These are phyloP conservation scores for Drosophila leontia DNA, from an alignment of 1,140 invertebrate species.

Conservation along the genomic window DNA sequence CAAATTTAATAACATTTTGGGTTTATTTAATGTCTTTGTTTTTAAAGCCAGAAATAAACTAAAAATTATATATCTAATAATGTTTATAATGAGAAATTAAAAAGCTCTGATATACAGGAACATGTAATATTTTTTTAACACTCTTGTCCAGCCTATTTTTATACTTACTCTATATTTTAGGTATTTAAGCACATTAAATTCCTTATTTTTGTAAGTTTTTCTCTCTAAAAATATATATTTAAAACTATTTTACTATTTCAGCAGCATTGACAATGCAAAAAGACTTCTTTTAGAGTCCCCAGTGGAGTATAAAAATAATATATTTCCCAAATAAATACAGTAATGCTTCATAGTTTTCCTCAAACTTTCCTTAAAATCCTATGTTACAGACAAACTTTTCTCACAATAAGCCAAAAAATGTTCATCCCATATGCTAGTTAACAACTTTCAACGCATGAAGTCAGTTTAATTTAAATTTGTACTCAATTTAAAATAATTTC, in stretches of 20 bases:
- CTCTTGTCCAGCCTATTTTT: no score
- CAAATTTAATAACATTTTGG: background rate
- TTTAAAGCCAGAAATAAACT: no score
- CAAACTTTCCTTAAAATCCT: background rate
- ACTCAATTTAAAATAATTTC: constrained; percentile 43
- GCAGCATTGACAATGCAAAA: background rate
- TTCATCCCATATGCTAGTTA: background rate
- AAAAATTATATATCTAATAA: no score
- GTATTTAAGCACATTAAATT: background rate
- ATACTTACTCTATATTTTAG: background rate
- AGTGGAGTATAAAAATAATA: background rate
- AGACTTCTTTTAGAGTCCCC: background rate
- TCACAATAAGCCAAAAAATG: background rate
- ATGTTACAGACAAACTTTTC: background rate
- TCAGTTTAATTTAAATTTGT: constrained; percentile 33
- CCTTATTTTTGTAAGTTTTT: background rate
- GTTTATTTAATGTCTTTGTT: no score
- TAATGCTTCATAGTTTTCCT: background rate
- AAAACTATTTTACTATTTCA: background rate
- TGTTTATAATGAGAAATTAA: background rate
- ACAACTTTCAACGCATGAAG: constrained; percentile 2
- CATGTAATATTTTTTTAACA: no score
- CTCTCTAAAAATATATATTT: background rate
- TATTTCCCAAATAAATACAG: background rate
- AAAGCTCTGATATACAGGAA: no score